Evolutionary conservation across 1,140 invertebrate species (phyloP).

Genomic region (Leptinotarsa texana): DNA sequence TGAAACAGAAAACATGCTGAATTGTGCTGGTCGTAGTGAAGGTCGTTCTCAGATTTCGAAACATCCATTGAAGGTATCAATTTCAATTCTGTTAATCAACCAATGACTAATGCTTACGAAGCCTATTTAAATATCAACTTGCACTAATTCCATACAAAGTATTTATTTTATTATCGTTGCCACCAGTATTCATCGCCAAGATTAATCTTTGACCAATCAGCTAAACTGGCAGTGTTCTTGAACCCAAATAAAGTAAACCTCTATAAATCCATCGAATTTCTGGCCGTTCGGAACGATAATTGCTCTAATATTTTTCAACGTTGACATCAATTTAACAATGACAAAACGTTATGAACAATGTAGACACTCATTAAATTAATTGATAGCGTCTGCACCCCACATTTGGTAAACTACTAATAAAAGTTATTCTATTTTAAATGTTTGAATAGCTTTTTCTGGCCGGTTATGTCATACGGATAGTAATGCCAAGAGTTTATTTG

Average conservation of each 20-base stretch:
- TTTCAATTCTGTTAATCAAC: no score
- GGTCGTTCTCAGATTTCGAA: no score
- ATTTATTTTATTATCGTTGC: neutral
- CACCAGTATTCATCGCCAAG: neutral
- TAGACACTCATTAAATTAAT: neutral
- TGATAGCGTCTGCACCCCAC: neutral
- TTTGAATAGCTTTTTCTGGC: neutral
- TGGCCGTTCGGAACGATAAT: neutral
- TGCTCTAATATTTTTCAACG: neutral
- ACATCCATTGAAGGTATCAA: no score
- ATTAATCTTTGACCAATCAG: neutral
- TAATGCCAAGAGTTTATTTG: neutral
- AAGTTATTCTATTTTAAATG: slow-evolving; percentile 7
- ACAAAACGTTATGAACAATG: slow-evolving; percentile 2
- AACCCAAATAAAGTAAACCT: neutral
- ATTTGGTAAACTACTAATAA: slow-evolving; percentile 8
- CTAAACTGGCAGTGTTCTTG: neutral
- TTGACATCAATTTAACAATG: neutral
- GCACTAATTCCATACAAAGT: neutral
- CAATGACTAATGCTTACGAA: neutral
- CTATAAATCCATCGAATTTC: neutral
- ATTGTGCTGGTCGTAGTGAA: no score
- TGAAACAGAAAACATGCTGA: no score
- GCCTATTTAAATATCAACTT: neutral
- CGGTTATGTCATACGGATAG: neutral